Conservation (phyloP, 2,797 vertebrate genomes). For the Anguilla megastoma region DNA sequence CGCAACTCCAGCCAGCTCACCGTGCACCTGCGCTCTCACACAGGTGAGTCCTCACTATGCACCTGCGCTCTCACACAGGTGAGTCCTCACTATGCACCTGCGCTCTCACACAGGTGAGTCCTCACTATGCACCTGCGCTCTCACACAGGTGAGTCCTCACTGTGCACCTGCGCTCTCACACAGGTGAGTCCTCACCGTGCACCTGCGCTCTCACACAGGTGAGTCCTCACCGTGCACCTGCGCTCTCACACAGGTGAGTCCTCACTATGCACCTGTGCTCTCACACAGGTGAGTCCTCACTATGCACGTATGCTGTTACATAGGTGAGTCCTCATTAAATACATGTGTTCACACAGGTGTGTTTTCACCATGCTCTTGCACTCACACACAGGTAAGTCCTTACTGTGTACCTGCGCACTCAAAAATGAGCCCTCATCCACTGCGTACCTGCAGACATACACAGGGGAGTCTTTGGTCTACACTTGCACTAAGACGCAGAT, state of each 20-base stretch:
- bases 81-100: not conserved
- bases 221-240: not conserved
- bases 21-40: constrained; percentile 95
- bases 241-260: not conserved
- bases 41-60: constrained; percentile 70
- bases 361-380: no score
- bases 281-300: constrained; percentile 69
- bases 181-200: no score
- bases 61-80: not conserved
- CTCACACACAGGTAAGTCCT: constrained; percentile 56
- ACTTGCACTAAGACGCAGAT: no score
- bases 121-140: not conserved
- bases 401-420: constrained; percentile 92
- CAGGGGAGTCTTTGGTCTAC: no score
- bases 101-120: not conserved
- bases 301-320: no score
- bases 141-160: not conserved
- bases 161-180: not conserved
- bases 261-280: not conserved
- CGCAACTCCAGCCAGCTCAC: constrained; percentile 98
- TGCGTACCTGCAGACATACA: not conserved
- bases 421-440: constrained; percentile 76
- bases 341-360: no score
- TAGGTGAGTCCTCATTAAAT: no score
- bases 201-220: not conserved